A percentile compares a stretch with the other conserved stretches of the same genome.
phyloP scores from a whole-genome alignment of 2,113 vertebrate species.

The Raja brachyura region DNA sequence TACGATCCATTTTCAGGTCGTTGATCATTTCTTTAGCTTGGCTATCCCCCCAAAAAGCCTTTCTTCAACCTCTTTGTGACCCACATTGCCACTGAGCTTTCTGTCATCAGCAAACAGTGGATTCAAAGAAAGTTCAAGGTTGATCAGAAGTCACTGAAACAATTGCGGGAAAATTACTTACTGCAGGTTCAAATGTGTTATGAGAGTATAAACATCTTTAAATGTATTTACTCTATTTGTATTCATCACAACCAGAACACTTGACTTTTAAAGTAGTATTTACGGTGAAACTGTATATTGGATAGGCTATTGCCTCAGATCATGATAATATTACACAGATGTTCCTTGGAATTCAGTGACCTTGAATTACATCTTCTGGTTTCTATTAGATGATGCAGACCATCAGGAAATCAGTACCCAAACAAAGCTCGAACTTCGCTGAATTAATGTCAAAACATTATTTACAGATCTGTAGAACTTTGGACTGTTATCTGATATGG shows the following conservation, averaged over 20 bases:
- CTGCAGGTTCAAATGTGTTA: neutral
- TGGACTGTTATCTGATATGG: neutral
- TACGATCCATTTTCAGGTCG: too few relatives aligned
- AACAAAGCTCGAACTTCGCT: neutral
- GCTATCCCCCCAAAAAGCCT: too few relatives aligned
- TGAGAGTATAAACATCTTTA: neutral
- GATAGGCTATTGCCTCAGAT: neutral
- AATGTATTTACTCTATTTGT: neutral
- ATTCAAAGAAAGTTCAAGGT: neutral
- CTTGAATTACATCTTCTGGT: slow-evolving; percentile 14
- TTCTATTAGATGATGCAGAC: slow-evolving; percentile 5
- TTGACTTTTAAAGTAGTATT: neutral
- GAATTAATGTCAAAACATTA: neutral
- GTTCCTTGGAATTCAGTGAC: slow-evolving; percentile 12
- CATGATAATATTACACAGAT: neutral
- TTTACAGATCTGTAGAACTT: neutral
- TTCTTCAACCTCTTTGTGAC: too few relatives aligned
- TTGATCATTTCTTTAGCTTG: too few relatives aligned
- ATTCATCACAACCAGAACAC: neutral
- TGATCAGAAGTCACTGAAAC: neutral
- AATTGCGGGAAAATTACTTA: neutral
- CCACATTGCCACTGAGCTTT: too few relatives aligned
- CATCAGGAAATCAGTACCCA: neutral
- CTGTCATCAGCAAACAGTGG: too few relatives aligned
- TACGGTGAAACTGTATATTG: neutral